Evolutionary conservation across 2,888 invertebrate species (phyloP), one percentile per base, ranked within the genome.

Genomic region (Herminia tarsipennalis): DNA sequence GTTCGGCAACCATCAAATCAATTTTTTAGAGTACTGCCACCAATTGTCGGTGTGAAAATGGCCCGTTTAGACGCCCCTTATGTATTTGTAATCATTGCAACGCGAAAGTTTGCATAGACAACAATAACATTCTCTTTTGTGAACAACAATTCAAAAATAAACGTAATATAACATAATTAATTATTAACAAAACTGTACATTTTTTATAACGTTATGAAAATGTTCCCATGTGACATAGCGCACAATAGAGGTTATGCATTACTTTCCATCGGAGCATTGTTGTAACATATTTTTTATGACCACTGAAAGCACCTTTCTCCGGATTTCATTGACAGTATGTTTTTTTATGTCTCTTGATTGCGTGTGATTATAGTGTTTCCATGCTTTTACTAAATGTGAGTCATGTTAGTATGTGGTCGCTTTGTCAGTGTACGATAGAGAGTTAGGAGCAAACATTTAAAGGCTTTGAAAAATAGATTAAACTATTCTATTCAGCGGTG

Each of bases 161-260:
- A 42, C 27, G 17, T 38, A 24, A 35, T 28, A 14, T 18, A 45
- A 21, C 33, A 27, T 50, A 59, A 66, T 50, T 49, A 56, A 57
- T 47, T 43, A 44, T 37, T n/a, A 54, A 61, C 56, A 61, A 67
- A 70, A 56, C 47, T 45, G 43, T 52, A 36, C 27, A 29, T 38
- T 40, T 39, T 41, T 62, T 53, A 30, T 52, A 38, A 37, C 45
- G 54, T 72, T 66, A 73, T 53, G 70, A 67, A 67, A 63, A 45
- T 22, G 35, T 73, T 73, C 74, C 64, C 76, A 74, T 55, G 59
- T 53, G 48, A 47, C 66, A 64, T 73, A 66, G 49, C 56, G 56
- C 64, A 74, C 74, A 61, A 68, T 65, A 51, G 59, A 60, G 46
- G 56, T 46, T 25, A 33, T 33, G 28, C 32, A 50, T 47, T 61